phyloP scores from a whole-genome alignment of 1,140 invertebrate genomes.

The Monomorium pharaonis region DNA sequence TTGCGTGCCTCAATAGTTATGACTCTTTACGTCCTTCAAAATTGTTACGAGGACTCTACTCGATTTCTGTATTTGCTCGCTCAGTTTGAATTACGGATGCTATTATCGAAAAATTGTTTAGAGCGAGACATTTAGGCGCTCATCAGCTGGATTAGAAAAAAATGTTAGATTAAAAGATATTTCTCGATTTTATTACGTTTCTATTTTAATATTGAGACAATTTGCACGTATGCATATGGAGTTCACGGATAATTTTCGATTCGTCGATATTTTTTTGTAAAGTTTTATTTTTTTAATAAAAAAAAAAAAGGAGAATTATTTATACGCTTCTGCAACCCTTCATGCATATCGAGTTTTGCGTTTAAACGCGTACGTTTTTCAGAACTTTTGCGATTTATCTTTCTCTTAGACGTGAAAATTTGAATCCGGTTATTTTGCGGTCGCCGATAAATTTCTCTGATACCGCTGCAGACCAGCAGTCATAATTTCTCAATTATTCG shows the following conservation, averaged over 20 bases:
- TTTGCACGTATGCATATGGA: background rate
- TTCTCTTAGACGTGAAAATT: slow-evolving; percentile 8
- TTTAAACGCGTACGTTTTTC: background rate
- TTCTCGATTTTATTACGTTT: background rate
- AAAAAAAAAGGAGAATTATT: too few species aligned
- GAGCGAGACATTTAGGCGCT: background rate
- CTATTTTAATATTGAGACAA: background rate
- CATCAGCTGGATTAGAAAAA: background rate
- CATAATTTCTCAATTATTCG: slow-evolving; percentile 36
- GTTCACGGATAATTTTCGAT: background rate
- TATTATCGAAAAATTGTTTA: background rate
- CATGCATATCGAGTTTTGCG: background rate
- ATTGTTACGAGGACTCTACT: slow-evolving; percentile 20
- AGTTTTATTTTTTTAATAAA: background rate
- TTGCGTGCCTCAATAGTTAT: slow-evolving; percentile 27
- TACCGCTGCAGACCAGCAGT: background rate
- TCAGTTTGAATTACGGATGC: background rate
- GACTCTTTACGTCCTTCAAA: slow-evolving; percentile 36
- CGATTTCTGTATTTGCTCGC: background rate
- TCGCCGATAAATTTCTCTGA: background rate
- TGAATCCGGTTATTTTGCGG: background rate
- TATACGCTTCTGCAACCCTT: background rate
- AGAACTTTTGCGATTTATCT: background rate
- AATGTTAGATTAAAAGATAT: background rate
- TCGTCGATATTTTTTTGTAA: background rate